These are phyloP conservation scores for Coendou prehensilis DNA, from an alignment of 2,797 vertebrate species.

Conservation along the genomic window DNA sequence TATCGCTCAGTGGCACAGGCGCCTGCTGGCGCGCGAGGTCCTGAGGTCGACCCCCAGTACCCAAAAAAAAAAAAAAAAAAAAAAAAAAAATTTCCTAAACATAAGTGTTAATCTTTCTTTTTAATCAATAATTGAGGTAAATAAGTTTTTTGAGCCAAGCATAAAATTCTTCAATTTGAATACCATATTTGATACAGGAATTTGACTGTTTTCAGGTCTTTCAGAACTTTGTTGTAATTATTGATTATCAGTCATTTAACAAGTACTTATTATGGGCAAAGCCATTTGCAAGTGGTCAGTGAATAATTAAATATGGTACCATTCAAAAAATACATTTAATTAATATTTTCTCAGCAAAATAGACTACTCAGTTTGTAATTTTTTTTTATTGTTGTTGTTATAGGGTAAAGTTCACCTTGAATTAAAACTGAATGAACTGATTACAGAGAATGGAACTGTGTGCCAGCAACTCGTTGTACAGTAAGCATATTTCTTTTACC, in stretches of 20 bases:
- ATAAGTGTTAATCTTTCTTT: constrained; percentile 22
- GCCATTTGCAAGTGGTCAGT: background rate
- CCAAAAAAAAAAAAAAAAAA: too few species aligned
- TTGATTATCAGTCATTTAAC: constrained; percentile 60
- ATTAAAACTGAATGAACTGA: constrained; percentile 97
- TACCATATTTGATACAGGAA: constrained; percentile 40
- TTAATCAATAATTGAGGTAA: constrained; percentile 11
- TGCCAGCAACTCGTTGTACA: constrained; percentile 96
- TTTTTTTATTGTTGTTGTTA: constrained; percentile 74
- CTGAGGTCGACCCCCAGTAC: too few species aligned
- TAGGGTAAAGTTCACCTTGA: constrained; percentile 99
- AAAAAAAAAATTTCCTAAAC: background rate
- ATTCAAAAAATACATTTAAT: constrained; percentile 65
- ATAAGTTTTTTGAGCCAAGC: constrained; percentile 50
- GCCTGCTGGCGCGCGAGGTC: too few species aligned
- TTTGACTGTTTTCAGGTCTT: constrained; percentile 56
- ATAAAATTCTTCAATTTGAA: constrained; percentile 67
- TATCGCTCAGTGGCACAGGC: too few species aligned
- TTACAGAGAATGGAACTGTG: constrained; percentile 96
- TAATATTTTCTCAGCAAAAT: constrained; percentile 68
- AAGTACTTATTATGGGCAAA: constrained; percentile 60
- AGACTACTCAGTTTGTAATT: constrained; percentile 62
- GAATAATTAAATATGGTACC: constrained; percentile 43
- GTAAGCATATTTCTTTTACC: constrained; percentile 91
- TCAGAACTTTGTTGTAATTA: constrained; percentile 58